A percentile compares a stretch with the other conserved stretches of the same genome.
Conservation (phyloP, 2,888 invertebrate genomes). For the Drosophila limbata region DNA sequence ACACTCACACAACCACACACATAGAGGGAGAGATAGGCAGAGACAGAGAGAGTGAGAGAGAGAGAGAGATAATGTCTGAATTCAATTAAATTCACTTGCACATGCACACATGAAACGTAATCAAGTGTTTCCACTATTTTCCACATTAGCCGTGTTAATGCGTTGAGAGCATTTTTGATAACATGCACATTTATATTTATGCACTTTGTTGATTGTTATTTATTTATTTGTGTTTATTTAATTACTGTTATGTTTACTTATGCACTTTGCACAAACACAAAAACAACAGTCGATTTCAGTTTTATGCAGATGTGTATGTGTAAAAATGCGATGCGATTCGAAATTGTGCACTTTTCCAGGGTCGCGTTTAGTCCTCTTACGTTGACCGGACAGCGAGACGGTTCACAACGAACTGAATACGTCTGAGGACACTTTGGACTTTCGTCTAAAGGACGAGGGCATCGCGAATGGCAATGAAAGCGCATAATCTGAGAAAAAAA, state of each 20-base stretch:
- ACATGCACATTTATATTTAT: neutral
- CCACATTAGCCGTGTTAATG: constrained; percentile 17
- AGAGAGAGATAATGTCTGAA: constrained; percentile 21
- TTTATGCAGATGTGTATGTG: constrained; percentile 4
- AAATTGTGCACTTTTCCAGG: constrained; percentile 26
- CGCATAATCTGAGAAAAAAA: constrained; percentile 46
- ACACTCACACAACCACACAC: neutral
- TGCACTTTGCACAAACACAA: constrained; percentile 19
- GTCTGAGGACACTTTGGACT: constrained; percentile 33
- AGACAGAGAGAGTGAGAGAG: neutral
- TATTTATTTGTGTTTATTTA: constrained; percentile 12
- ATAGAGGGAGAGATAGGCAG: neutral
- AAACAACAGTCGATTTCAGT: constrained; percentile 18
- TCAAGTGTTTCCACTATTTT: constrained; percentile 19
- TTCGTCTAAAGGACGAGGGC: constrained; percentile 63
- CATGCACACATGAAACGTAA: constrained; percentile 18
- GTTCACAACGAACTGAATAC: constrained; percentile 77
- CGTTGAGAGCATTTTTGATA: neutral
- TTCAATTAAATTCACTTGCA: constrained; percentile 31
- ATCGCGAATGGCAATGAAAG: constrained; percentile 43
- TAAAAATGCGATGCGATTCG: constrained; percentile 10
- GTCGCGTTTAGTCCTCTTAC: constrained; percentile 33
- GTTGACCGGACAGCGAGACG: constrained; percentile 75
- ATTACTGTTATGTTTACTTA: constrained; percentile 20
- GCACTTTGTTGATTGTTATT: constrained; percentile 8